Base-by-base conservation (phyloP, 92 coral and sea anemone genomes). In the Siderastrea radians region DNA sequence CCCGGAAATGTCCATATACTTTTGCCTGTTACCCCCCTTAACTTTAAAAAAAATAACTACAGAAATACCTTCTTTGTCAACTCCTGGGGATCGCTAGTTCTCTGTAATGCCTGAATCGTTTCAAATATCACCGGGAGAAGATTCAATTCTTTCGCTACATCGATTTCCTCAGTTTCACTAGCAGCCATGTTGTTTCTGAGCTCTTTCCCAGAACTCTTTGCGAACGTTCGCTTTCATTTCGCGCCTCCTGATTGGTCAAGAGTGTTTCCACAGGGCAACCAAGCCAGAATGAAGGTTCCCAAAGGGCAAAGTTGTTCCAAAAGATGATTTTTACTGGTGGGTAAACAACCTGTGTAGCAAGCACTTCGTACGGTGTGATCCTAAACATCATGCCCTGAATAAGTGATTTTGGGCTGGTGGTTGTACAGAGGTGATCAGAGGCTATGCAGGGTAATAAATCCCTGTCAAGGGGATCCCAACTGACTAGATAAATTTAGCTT, bases 61-160 rank as follows among this genome's bases (percentile, higher is more conserved):
- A 54, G 9, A 50, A 57, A 38, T 60, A 96, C 99, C 98, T 98
- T 98, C 71, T 96, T 95, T 54, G 95, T 92, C 90, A 98, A 94
- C 81, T 98, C 99, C 78, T 98, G 98, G 67, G 98, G 87, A 49
- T 98, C 99, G 61, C 91, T 95, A 47, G 95, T 94, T 68, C 93
- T 93, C 81, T 96, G 96, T 74, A 98, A 84, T 15, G 96, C 93
- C 71, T 96, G 93, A 67, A 98, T 81, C 48, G 96, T 96, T 75
- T 98, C 99, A 83, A 89, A 96, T 54, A 95, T 83, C 15, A 86
- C 79, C 5, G 99, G 99, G 26, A 98, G 93, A 82, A 98, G 95
- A 77, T 95, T 95, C 58, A 98, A 96, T 72, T 98, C 99, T 46
- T 91, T 93, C 26, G 91, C 93, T 7, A 95, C 83, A 58, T 92